Conservation (phyloP, 2,113 vertebrate species). For the Danio rerio region GRCz12tu NC_133176.1:15704501-15705000, state of each 20-base stretch:
- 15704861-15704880: conserved; percentile 95
- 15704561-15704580: conserved; percentile 83
- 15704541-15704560: conserved; percentile 83
- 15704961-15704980: conserved; percentile 92
- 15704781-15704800: conserved; percentile 86
- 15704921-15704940: conserved; percentile 98
- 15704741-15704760: conserved; percentile 94
- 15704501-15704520: conserved; percentile 81
- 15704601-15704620: conserved; percentile 89
- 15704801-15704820: conserved; percentile 96
- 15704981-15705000: conserved; percentile 94
- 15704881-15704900: conserved; percentile 91
- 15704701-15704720: conserved; percentile 93
- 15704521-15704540: conserved; percentile 86
- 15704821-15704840: conserved; percentile 93
- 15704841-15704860: conserved; percentile 97
- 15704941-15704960: conserved; percentile 96
- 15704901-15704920: conserved; percentile 93
- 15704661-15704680: conserved; percentile 93
- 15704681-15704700: conserved; percentile 90
- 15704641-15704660: conserved; percentile 92
- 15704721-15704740: conserved; percentile 95
- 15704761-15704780: conserved; percentile 89
- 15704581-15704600: conserved; percentile 92
- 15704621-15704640: conserved; percentile 89